These are phyloP conservation scores for Spisula subtruncata DNA, from an alignment of 2,888 invertebrate genomes.

Conservation along the genomic window DNA sequence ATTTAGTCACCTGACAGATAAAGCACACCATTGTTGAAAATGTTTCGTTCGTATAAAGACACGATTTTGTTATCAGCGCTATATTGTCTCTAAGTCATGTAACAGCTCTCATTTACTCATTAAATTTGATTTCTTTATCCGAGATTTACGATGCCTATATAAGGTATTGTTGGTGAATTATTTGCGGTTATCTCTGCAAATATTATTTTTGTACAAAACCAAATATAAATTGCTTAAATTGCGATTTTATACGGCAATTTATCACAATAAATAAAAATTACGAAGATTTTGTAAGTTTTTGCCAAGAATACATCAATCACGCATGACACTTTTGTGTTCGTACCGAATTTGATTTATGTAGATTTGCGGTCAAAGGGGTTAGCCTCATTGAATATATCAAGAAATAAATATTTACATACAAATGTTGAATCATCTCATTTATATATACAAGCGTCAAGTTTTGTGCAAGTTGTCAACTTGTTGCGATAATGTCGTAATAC, in stretches of 20 bases:
- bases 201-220: conserved; percentile 4
- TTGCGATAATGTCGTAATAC: neutral
- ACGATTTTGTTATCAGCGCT: neutral
- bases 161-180: conserved; percentile 16
- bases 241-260: conserved; percentile 29
- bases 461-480: conserved; percentile 16
- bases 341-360: conserved; percentile 49
- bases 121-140: neutral
- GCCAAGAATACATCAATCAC: conserved; percentile 59
- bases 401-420: conserved; percentile 57
- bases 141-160: conserved; percentile 4
- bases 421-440: conserved; percentile 50
- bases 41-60: neutral
- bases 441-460: conserved; percentile 45
- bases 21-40: neutral
- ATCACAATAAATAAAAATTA: conserved; percentile 44
- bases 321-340: conserved; percentile 48
- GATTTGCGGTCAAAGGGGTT: conserved; percentile 37
- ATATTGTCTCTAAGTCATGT: conserved; percentile 15
- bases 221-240: conserved; percentile 45
- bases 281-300: conserved; percentile 32
- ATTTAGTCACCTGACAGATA: neutral
- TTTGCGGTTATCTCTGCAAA: conserved; percentile 20
- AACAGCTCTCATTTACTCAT: neutral
- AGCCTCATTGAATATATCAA: conserved; percentile 43